Evolutionary conservation across 2,797 vertebrate species (phyloP).

Genomic region (Macrochelys suwanniensis): DNA sequence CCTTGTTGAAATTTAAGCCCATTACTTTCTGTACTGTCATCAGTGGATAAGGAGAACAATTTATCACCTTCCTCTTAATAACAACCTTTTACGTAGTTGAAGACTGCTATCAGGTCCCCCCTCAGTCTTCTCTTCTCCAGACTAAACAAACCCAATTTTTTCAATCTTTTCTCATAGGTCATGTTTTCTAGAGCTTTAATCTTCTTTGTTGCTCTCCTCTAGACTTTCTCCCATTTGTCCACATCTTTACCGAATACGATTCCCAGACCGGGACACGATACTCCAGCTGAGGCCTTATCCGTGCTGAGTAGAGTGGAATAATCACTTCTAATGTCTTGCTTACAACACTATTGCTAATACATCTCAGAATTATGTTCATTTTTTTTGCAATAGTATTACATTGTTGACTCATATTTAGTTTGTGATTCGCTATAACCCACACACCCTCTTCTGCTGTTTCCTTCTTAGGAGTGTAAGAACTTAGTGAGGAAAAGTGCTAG

Average conservation of each 20-base stretch:
- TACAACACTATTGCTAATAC: not conserved
- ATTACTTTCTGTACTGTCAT: not conserved
- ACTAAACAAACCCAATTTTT: not conserved
- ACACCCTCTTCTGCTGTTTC: not conserved
- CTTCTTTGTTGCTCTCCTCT: not conserved
- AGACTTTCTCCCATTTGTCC: not conserved
- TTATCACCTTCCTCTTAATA: not conserved
- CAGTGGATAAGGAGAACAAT: not conserved
- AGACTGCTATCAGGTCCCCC: not conserved
- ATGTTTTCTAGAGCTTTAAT: not conserved
- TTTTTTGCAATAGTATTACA: not conserved
- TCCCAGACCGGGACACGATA: not conserved
- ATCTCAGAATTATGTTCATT: not conserved
- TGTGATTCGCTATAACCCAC: not conserved
- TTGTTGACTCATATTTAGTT: not conserved
- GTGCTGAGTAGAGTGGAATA: not conserved
- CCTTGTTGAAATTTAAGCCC: not conserved
- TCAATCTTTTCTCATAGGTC: not conserved
- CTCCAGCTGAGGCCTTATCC: not conserved
- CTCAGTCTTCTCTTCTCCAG: not conserved
- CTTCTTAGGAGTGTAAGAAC: no score
- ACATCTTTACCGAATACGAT: not conserved
- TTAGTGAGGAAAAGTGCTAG: not conserved
- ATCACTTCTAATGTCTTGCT: not conserved
- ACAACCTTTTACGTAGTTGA: not conserved